phyloP scores from a whole-genome alignment of 2,888 invertebrate genomes.

The Drosophila monieri region DNA sequence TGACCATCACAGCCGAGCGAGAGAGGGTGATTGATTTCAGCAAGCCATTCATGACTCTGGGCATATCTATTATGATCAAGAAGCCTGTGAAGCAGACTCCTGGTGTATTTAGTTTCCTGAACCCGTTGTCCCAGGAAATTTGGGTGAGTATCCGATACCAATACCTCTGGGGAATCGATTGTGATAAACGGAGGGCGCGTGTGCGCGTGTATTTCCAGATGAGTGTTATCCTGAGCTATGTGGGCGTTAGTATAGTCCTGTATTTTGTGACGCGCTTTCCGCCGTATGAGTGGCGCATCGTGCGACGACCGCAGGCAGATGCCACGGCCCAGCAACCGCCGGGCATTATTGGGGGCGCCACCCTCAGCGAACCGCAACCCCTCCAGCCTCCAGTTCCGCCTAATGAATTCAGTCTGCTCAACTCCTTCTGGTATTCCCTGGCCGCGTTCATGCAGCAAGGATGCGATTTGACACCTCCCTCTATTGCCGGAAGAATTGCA shows the following conservation, averaged over 20 bases:
- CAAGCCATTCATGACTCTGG: constrained; percentile 98
- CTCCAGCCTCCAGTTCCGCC: constrained; percentile 41
- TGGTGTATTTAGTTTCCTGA: constrained; percentile 99
- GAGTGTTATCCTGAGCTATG: constrained; percentile 94
- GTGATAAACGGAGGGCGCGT: not conserved
- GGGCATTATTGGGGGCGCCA: constrained; percentile 79
- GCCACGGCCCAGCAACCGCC: constrained; percentile 74
- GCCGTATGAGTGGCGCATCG: constrained; percentile 97
- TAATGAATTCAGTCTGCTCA: constrained; percentile 97
- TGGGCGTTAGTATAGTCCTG: constrained; percentile 98
- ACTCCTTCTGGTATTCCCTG: constrained; percentile 98
- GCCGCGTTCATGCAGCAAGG: constrained; percentile 99
- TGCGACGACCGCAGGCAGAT: constrained; percentile 81
- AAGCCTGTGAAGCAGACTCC: constrained; percentile 95
- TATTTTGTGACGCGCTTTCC: constrained; percentile 98
- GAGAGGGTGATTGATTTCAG: constrained; percentile 98
- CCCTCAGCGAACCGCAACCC: constrained; percentile 36
- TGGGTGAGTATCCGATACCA: constrained; percentile 90
- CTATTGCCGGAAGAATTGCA: constrained; percentile 90
- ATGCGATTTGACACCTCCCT: constrained; percentile 97
- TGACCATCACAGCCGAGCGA: constrained; percentile 96
- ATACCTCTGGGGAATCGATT: not conserved
- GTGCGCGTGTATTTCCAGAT: constrained; percentile 82
- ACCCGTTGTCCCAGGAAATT: constrained; percentile 97
- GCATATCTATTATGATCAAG: constrained; percentile 97